A percentile compares a stretch with the other conserved stretches of the same genome.
Conservation (phyloP, 1,140 invertebrate species). For the Heliconius hewitsoni region DNA sequence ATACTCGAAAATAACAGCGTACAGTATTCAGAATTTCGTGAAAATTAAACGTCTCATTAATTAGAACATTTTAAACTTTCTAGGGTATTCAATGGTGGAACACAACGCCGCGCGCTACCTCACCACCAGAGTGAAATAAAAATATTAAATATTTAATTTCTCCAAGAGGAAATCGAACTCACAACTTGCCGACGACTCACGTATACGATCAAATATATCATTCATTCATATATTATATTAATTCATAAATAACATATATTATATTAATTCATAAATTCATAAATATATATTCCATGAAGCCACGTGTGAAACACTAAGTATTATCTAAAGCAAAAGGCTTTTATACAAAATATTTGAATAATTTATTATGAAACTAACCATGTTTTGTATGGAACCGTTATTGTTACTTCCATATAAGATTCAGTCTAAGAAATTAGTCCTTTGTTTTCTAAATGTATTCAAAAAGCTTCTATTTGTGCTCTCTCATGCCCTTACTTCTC, state of each 20-base stretch:
- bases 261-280: too few species aligned
- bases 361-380: not conserved
- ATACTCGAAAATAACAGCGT: not conserved
- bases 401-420: not conserved
- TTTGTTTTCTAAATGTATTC: constrained; percentile 6
- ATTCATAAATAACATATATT: too few species aligned
- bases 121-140: not conserved
- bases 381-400: not conserved
- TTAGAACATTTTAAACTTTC: not conserved
- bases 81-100: not conserved
- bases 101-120: not conserved
- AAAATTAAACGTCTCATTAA: not conserved
- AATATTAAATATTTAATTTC: not conserved
- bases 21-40: not conserved
- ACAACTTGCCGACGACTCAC: not conserved
- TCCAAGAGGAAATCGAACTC: not conserved
- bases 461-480: not conserved
- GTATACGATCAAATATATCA: too few species aligned
- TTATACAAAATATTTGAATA: not conserved
- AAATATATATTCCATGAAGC: too few species aligned
- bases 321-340: too few species aligned
- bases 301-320: too few species aligned
- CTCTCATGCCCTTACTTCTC: not conserved
- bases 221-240: too few species aligned
- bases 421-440: not conserved